Conservation (phyloP, 2,888 invertebrate genomes). For the Poecilobothrus nobilitatus region DNA sequence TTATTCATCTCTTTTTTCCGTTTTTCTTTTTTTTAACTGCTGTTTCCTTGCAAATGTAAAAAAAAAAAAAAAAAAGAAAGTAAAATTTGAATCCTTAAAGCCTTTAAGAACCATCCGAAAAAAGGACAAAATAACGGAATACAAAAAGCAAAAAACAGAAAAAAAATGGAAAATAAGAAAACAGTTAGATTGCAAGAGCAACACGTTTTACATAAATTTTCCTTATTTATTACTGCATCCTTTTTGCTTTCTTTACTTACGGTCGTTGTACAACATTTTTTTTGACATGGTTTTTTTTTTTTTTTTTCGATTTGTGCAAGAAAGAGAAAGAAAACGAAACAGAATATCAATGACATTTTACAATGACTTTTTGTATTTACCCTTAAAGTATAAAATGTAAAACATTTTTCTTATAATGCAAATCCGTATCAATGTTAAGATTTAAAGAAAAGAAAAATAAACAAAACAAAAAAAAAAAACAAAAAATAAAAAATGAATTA, state of each 20-base stretch:
- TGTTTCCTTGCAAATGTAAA: too few species aligned
- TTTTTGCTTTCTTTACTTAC: not conserved
- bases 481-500: not conserved
- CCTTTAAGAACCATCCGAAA: too few species aligned
- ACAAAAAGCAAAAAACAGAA: conserved; percentile 31
- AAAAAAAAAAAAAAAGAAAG: too few species aligned
- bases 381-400: not conserved
- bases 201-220: not conserved
- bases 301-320: not conserved
- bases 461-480: too few species aligned
- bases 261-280: not conserved
- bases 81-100: too few species aligned
- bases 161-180: not conserved
- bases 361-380: too few species aligned
- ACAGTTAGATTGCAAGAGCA: not conserved
- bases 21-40: too few species aligned
- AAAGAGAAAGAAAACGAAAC: not conserved
- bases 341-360: too few species aligned
- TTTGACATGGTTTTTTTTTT: not conserved
- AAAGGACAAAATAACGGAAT: too few species aligned
- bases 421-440: not conserved
- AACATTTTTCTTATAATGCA: not conserved
- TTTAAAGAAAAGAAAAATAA: not conserved
- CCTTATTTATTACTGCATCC: not conserved
- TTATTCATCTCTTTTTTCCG: too few species aligned